Evolutionary conservation across 2,113 vertebrate genomes (phyloP).

Genomic region (Gymnorhina tibicen): DNA sequence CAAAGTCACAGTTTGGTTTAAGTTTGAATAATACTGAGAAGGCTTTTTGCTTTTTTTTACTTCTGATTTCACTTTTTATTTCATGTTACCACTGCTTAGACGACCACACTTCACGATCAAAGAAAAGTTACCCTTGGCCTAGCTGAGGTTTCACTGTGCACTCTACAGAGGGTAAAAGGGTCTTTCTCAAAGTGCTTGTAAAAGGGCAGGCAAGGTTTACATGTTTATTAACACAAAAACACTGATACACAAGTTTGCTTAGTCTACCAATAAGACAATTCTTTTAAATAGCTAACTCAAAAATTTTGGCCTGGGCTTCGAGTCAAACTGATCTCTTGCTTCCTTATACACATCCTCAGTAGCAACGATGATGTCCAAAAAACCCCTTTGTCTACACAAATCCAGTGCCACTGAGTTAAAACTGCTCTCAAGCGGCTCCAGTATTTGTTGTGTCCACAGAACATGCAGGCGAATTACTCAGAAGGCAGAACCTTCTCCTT

Average conservation of each 20-base stretch:
- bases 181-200: not conserved
- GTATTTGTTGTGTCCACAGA: not conserved
- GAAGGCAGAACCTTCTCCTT: not conserved
- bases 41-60: not conserved
- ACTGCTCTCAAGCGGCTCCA: not conserved
- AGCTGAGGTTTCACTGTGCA: not conserved
- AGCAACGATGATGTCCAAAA: not conserved
- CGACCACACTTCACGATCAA: not conserved
- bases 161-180: not conserved
- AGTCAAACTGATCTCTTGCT: not conserved
- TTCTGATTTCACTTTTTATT: slow-evolving; percentile 9
- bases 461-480: not conserved
- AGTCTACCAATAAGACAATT: not conserved
- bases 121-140: not conserved
- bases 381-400: not conserved
- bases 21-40: not conserved
- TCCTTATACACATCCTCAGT: not conserved
- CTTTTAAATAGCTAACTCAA: not conserved
- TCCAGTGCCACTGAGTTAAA: fast-evolving
- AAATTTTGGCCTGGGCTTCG: not conserved
- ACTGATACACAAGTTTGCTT: not conserved
- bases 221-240: not conserved
- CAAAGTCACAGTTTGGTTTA: not conserved
- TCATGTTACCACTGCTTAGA: not conserved
- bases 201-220: not conserved